These are phyloP conservation scores for Ceratina australensis DNA, from an alignment of 1,140 invertebrate genomes.

Conservation along the genomic window DNA sequence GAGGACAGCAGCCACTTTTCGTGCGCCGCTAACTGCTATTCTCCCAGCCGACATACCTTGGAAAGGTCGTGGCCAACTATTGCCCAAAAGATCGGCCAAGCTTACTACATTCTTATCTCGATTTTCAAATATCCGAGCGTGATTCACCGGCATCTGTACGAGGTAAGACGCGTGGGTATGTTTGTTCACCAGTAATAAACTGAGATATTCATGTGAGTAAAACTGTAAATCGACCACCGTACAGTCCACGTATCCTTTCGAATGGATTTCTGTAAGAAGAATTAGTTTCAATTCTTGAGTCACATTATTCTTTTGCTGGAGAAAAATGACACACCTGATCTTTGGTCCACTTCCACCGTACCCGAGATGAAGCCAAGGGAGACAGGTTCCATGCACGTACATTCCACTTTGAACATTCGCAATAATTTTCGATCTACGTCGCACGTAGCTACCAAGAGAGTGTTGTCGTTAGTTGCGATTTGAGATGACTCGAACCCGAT, in stretches of 20 bases:
- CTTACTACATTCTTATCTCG: conserved; percentile 72
- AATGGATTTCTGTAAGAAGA: conserved; percentile 24
- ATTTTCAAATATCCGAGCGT: conserved; percentile 71
- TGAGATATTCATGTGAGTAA: conserved; percentile 89
- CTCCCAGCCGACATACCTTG: conserved; percentile 87
- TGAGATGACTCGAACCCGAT: conserved; percentile 64
- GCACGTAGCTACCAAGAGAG: conserved; percentile 69
- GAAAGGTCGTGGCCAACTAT: conserved; percentile 81
- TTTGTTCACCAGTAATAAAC: conserved; percentile 85
- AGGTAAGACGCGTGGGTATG: conserved; percentile 82
- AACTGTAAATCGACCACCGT: conserved; percentile 86
- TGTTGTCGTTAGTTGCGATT: conserved; percentile 67
- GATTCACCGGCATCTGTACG: conserved; percentile 83
- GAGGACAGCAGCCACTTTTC: conserved; percentile 93
- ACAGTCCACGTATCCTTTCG: conserved; percentile 38
- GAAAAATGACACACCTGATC: conserved; percentile 64
- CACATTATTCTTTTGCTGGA: not conserved
- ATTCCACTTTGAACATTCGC: conserved; percentile 68
- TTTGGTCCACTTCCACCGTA: conserved; percentile 66
- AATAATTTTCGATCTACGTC: conserved; percentile 67
- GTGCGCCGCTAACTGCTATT: conserved; percentile 91
- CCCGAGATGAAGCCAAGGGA: conserved; percentile 57
- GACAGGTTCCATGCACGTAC: conserved; percentile 30
- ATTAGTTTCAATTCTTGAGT: not conserved
- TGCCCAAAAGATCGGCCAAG: conserved; percentile 80